Evolutionary conservation across 2,888 invertebrate genomes (phyloP).

Genomic region (Aphelenchoides bicaudatus): DNA sequence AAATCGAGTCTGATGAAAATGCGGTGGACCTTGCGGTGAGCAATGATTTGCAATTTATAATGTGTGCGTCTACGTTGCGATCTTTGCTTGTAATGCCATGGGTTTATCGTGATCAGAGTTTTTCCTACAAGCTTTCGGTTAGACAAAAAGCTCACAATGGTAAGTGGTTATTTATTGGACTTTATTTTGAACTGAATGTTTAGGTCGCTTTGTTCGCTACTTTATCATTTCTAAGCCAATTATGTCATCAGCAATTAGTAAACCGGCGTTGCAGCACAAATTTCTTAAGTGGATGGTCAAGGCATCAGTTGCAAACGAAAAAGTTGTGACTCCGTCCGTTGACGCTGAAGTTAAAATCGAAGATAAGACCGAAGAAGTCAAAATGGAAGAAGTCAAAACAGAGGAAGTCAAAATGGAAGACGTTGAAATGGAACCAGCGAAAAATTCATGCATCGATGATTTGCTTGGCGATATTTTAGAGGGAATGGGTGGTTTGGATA

Average conservation of each 20-base stretch:
- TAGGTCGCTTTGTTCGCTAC: constrained; percentile 11
- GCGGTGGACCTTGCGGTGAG: constrained; percentile 21
- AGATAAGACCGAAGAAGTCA: constrained; percentile 3
- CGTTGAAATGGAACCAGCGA: background rate
- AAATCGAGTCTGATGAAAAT: constrained; percentile 14
- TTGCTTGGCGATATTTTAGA: constrained; percentile 21
- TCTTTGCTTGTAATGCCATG: constrained; percentile 27
- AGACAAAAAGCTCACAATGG: constrained; percentile 17
- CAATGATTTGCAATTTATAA: constrained; percentile 28
- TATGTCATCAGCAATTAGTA: constrained; percentile 18
- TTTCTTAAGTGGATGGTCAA: constrained; percentile 22
- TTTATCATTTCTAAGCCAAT: constrained; percentile 25
- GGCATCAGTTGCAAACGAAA: background rate
- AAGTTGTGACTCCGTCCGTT: background rate
- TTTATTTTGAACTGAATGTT: background rate
- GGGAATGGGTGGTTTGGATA: constrained; percentile 17
- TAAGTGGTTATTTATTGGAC: constrained; percentile 1
- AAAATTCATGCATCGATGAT: background rate
- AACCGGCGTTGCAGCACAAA: constrained; percentile 10
- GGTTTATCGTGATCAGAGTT: constrained; percentile 20
- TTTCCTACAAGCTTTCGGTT: constrained; percentile 24
- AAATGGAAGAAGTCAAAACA: constrained; percentile 12
- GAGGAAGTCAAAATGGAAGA: constrained; percentile 23
- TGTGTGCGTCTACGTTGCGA: constrained; percentile 35
- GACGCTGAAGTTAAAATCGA: background rate